These are phyloP conservation scores for Anguilla megastoma DNA, from an alignment of 2,797 vertebrate species.

Conservation along the genomic window DNA sequence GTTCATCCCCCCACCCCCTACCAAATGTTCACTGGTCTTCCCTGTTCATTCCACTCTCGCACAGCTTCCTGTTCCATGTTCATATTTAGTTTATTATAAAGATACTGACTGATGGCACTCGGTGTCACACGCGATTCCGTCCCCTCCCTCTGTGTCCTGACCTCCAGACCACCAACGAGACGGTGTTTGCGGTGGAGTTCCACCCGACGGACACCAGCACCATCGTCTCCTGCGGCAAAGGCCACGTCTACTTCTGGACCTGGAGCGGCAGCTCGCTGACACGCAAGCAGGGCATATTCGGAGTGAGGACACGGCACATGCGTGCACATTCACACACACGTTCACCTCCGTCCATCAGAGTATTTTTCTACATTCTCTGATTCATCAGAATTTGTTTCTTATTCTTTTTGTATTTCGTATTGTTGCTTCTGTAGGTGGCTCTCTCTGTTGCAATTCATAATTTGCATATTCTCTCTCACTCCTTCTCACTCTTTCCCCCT, in stretches of 20 bases:
- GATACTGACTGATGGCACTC: background rate
- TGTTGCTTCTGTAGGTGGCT: background rate
- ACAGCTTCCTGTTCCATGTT: background rate
- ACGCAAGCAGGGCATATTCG: slow-evolving; percentile 96
- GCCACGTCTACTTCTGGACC: slow-evolving; percentile 99
- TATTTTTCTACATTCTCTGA: background rate
- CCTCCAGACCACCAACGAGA: slow-evolving; percentile 89
- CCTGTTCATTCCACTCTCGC: background rate
- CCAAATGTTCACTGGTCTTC: background rate
- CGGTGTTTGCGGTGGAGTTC: slow-evolving; percentile 92
- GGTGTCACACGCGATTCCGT: background rate
- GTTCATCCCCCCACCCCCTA: background rate
- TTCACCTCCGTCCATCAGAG: background rate
- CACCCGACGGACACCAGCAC: slow-evolving; percentile 92
- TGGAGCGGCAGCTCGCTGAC: slow-evolving; percentile 89
- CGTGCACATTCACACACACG: background rate
- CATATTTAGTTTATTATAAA: background rate
- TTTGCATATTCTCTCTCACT: background rate
- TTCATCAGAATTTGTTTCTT: background rate
- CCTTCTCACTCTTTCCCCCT: too few relatives aligned
- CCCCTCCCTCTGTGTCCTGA: background rate
- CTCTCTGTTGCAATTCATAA: background rate
- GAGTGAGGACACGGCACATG: slow-evolving; percentile 73
- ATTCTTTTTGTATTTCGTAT: background rate
- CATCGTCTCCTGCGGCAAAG: slow-evolving; percentile 96